These are phyloP conservation scores for Pteria penguin DNA, from an alignment of 2,888 invertebrate genomes.

Conservation along the genomic window DNA sequence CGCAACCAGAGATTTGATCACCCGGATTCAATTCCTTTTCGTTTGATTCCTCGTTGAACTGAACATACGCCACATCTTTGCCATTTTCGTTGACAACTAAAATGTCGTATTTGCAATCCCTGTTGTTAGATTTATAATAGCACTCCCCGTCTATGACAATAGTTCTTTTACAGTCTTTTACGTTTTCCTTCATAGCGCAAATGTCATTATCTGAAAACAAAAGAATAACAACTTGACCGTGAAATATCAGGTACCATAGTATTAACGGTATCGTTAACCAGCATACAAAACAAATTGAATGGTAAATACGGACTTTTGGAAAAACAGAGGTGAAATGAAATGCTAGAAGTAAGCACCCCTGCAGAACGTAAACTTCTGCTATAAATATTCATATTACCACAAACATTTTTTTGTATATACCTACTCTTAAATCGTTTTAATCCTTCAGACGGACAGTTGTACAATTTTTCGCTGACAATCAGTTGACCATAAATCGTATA, in stretches of 20 bases:
- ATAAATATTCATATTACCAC: too few species aligned
- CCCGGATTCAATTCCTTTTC: background rate
- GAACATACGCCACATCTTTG: background rate
- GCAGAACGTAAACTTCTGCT: too few species aligned
- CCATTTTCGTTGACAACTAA: background rate
- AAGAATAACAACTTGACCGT: too few species aligned
- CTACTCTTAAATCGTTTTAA: background rate
- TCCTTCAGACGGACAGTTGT: slow-evolving; percentile 6
- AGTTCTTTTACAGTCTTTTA: background rate
- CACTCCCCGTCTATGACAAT: background rate
- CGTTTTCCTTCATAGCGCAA: background rate
- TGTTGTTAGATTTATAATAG: background rate
- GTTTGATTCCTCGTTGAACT: background rate
- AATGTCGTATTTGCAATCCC: background rate
- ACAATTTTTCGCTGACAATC: slow-evolving; percentile 2
- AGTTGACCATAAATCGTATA: background rate
- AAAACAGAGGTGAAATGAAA: too few species aligned
- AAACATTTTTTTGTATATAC: too few species aligned
- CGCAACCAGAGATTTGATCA: background rate
- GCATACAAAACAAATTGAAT: too few species aligned
- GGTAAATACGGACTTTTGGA: too few species aligned
- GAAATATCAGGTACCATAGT: too few species aligned
- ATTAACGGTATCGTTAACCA: too few species aligned
- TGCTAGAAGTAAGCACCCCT: too few species aligned
- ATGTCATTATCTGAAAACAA: background rate